Base-by-base conservation (phyloP, 1,140 invertebrate species). In the Brachionus manjavacas region DNA sequence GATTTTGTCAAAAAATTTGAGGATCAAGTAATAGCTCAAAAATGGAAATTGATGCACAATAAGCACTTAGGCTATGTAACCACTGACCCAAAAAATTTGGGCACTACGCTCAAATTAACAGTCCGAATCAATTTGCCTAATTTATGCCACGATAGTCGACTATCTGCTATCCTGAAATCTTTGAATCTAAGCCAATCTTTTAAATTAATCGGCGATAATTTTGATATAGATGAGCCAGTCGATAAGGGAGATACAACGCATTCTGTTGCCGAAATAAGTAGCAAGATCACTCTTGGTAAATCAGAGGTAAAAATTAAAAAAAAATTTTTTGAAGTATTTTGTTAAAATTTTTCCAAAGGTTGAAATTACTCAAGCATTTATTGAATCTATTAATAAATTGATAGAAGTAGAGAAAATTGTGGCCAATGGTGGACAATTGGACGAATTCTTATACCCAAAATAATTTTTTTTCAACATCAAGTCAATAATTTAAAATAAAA, bases 51-150 rank as follows among this genome's bases (percentile, higher is more conserved):
- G 25, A 68, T 70, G 39, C 46, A 70, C 68, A 60, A 83, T 55
- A 60, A 70, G 23, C 81, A 72, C 23, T 72, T 83, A n/a, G 81
- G 81, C 20, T 83, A 83, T 43, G 25, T 83, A 11, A 83, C 81
- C 11, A 83, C 81, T 16, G 60, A 68, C 11, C 81, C 81, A 0
- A 60, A 52, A 31, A 70, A 83, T 55, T 68, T 83, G 20, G 81
- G 81, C 35, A 83, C 81, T 0, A 41, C 46, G 4, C 43, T 83
- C n/a, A 83, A 83, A 43, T 31, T 70, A 28, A 70, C 28, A 43
- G 64, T 72, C 9, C 23, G 39, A 35, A 35, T 83, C 14, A 46
- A 55, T 20, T 28, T 83, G 28, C 81, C 81, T 6, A 28, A 52
- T 31, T 72, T 83, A 52, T 49, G 46, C 23, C 28, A 83, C 11